These are phyloP conservation scores for Clinocottus analis DNA, from an alignment of 2,113 vertebrate genomes.

Conservation along the genomic window DNA sequence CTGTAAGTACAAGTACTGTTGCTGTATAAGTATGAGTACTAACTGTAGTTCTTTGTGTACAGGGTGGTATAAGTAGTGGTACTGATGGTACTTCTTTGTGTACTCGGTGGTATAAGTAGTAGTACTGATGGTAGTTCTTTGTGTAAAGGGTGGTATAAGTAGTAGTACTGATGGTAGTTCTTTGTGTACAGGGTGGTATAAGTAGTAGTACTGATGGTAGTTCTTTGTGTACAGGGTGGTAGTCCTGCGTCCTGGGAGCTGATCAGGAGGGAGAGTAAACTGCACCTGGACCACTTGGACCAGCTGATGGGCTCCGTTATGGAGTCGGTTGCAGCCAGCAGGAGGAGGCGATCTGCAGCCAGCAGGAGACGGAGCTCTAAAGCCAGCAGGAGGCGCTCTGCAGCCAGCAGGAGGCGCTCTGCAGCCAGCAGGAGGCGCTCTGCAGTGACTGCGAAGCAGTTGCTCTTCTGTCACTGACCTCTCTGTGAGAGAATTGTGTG, in stretches of 20 bases:
- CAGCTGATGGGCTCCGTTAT: slow-evolving; percentile 1
- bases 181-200: slow-evolving; percentile 1
- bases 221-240: slow-evolving; percentile 24
- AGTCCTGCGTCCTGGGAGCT: slow-evolving; percentile 41
- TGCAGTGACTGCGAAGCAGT: background rate
- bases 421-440: slow-evolving; percentile 12
- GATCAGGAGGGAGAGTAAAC: slow-evolving; percentile 22
- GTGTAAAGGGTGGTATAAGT: background rate
- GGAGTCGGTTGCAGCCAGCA: background rate
- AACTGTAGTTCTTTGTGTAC: background rate
- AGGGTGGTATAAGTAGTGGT: background rate
- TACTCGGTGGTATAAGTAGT: background rate
- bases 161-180: background rate
- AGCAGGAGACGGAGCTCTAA: background rate
- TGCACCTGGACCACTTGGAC: slow-evolving; percentile 32
- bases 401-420: slow-evolving; percentile 1
- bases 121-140: background rate
- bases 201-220: slow-evolving; percentile 1
- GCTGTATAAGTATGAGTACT: background rate
- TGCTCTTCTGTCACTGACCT: background rate
- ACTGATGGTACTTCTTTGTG: slow-evolving; percentile 2
- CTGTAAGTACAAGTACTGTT: slow-evolving; percentile 34
- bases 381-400: background rate
- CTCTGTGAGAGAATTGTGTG: background rate
- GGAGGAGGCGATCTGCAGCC: background rate